These are phyloP conservation scores for Yponomeuta malinellus DNA, from an alignment of 2,888 invertebrate genomes.

Conservation along the genomic window DNA sequence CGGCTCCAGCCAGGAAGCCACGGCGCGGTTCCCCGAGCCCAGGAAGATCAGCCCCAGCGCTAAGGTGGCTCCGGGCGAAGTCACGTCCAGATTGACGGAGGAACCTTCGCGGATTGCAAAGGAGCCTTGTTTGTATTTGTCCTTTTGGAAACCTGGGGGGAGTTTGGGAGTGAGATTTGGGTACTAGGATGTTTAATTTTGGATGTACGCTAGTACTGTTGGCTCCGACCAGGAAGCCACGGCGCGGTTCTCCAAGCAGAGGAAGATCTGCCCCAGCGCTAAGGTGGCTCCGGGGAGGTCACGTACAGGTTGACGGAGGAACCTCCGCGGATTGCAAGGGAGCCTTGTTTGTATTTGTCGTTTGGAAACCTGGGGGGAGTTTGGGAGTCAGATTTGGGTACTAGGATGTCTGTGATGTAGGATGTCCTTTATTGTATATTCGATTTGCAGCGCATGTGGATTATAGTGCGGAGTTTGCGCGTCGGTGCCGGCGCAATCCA, in stretches of 20 bases:
- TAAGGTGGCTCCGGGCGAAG: constrained; percentile 95
- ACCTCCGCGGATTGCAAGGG: constrained; percentile 89
- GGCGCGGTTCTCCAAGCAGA: constrained; percentile 87
- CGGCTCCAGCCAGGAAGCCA: constrained; percentile 93
- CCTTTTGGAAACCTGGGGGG: constrained; percentile 83
- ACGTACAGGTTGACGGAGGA: constrained; percentile 95
- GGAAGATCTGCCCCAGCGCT: constrained; percentile 94
- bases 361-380: constrained; percentile 79
- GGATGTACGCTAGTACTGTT: constrained; percentile 81
- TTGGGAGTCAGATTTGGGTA: background rate
- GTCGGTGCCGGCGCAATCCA: too few relatives aligned
- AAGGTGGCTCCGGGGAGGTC: constrained; percentile 97
- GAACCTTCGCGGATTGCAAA: constrained; percentile 91
- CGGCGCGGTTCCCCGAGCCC: constrained; percentile 86
- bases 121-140: constrained; percentile 77
- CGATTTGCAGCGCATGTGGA: too few relatives aligned
- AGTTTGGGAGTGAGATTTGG: background rate
- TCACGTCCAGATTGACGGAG: constrained; percentile 95
- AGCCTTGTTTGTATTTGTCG: constrained; percentile 78
- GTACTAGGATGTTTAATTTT: too few relatives aligned
- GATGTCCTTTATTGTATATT: too few relatives aligned
- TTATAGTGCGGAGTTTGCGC: too few relatives aligned
- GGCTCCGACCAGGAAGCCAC: constrained; percentile 94
- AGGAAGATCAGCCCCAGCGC: constrained; percentile 96
- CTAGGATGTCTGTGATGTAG: too few relatives aligned